Evolutionary conservation across 2,888 invertebrate species (phyloP).

Genomic region (Zaprionus obscuricornis): DNA sequence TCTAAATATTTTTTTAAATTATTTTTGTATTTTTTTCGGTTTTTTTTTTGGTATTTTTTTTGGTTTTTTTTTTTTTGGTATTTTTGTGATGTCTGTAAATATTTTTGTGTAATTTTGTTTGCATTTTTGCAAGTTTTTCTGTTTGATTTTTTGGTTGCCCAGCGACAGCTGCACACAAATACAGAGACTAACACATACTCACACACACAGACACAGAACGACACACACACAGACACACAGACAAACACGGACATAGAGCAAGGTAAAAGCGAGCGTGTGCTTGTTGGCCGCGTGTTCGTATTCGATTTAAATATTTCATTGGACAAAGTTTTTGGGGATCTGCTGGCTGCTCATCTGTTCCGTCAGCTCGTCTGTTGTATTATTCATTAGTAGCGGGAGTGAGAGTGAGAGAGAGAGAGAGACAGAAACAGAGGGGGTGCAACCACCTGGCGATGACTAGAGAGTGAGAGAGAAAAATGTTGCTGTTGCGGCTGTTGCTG

Average conservation of each 20-base stretch:
- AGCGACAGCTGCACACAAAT: slow-evolving; percentile 10
- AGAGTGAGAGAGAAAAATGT: not conserved
- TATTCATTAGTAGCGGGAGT: slow-evolving; percentile 49
- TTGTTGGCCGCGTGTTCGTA: slow-evolving; percentile 37
- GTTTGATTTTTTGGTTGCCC: too few relatives aligned
- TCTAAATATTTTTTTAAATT: too few relatives aligned
- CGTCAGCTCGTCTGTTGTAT: slow-evolving; percentile 50
- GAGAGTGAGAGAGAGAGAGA: not conserved
- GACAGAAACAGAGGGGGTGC: not conserved
- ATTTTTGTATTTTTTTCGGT: too few relatives aligned
- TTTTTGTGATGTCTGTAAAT: too few relatives aligned
- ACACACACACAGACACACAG: too few relatives aligned
- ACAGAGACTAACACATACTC: too few relatives aligned
- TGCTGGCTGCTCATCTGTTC: slow-evolving; percentile 55
- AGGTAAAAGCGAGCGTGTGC: slow-evolving; percentile 8
- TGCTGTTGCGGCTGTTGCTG: slow-evolving; percentile 5
- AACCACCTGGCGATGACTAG: slow-evolving; percentile 9
- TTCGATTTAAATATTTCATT: slow-evolving; percentile 73
- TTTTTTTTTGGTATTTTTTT: too few relatives aligned
- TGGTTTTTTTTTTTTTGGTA: too few relatives aligned
- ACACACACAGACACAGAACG: too few relatives aligned
- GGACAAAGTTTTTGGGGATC: slow-evolving; percentile 60
- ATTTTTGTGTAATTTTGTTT: too few relatives aligned
- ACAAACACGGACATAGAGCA: too few relatives aligned
- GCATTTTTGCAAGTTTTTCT: not conserved